Percentiles rank a stretch among this genome's conserved stretches.
Conservation (phyloP, 2,113 vertebrate genomes). For the Channa argus region DNA sequence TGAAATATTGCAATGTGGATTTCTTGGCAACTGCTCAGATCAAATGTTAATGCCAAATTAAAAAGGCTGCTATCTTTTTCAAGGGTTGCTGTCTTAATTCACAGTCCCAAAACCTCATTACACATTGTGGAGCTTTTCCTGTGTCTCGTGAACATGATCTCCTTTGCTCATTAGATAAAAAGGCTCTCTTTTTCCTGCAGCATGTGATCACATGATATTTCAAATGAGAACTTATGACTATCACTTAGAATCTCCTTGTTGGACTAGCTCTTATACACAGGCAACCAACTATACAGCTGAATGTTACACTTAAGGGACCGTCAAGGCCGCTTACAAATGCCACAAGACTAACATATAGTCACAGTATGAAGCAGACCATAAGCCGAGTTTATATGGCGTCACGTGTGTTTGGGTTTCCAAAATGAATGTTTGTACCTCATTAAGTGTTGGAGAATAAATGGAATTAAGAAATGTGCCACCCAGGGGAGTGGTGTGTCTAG, state of each 20-base stretch:
- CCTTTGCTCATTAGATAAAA: slow-evolving; percentile 51
- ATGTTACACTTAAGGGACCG: not conserved
- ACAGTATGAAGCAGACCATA: not conserved
- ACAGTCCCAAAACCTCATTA: slow-evolving; percentile 9
- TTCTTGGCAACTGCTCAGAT: not conserved
- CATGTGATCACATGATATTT: slow-evolving; percentile 60
- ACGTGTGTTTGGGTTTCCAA: no score
- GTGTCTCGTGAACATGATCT: slow-evolving; percentile 63
- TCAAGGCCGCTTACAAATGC: not conserved
- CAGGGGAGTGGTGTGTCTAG: no score
- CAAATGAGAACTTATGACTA: slow-evolving; percentile 50
- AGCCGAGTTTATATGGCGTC: no score
- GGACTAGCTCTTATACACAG: slow-evolving; percentile 11
- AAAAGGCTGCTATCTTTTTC: slow-evolving; percentile 13
- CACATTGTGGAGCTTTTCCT: slow-evolving; percentile 9
- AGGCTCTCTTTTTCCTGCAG: slow-evolving; percentile 47
- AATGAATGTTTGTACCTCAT: no score
- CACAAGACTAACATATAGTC: not conserved
- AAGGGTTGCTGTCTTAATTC: slow-evolving; percentile 13
- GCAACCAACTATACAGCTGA: not conserved
- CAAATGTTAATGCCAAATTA: not conserved
- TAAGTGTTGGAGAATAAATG: no score
- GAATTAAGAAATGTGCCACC: no score
- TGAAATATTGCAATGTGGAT: not conserved
- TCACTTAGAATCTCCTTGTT: slow-evolving; percentile 28